Evolutionary conservation across 1,140 invertebrate species (phyloP).

Genomic region (Samia ricini): DNA sequence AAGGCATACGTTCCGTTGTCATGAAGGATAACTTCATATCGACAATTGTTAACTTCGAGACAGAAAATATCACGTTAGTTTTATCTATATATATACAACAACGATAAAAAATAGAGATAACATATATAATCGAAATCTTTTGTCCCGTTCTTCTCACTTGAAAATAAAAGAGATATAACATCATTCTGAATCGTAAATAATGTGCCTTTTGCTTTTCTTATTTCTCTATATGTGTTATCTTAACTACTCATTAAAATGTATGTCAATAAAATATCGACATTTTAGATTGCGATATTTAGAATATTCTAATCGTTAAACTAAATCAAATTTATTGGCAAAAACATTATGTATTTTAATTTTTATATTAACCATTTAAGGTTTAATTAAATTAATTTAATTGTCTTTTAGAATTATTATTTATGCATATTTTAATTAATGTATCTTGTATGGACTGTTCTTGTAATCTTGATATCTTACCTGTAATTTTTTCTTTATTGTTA

Average conservation of each 20-base stretch:
- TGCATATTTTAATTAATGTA: constrained; percentile 33
- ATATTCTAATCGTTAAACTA: constrained; percentile 25
- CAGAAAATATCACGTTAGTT: constrained; percentile 93
- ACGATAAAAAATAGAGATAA: background rate
- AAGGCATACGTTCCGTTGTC: constrained; percentile 93
- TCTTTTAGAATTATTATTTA: constrained; percentile 39
- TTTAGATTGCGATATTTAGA: constrained; percentile 26
- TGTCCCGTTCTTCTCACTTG: no score
- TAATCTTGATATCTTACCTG: constrained; percentile 18
- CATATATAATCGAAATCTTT: background rate
- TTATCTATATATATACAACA: constrained; percentile 24
- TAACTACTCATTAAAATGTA: background rate
- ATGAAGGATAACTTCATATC: constrained; percentile 99
- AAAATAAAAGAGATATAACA: no score
- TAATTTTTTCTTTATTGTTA: constrained; percentile 42
- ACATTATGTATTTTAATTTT: constrained; percentile 41
- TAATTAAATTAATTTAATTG: background rate
- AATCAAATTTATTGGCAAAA: constrained; percentile 73
- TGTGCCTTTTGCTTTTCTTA: background rate
- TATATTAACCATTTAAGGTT: constrained; percentile 23
- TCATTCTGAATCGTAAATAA: background rate
- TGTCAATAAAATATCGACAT: constrained; percentile 23
- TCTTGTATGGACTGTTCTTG: constrained; percentile 20
- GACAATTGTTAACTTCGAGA: constrained; percentile 98
- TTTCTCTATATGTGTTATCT: background rate